These are phyloP conservation scores for Sebastes ruberrimus DNA, from an alignment of 2,797 vertebrate species.

Conservation along the genomic window DNA sequence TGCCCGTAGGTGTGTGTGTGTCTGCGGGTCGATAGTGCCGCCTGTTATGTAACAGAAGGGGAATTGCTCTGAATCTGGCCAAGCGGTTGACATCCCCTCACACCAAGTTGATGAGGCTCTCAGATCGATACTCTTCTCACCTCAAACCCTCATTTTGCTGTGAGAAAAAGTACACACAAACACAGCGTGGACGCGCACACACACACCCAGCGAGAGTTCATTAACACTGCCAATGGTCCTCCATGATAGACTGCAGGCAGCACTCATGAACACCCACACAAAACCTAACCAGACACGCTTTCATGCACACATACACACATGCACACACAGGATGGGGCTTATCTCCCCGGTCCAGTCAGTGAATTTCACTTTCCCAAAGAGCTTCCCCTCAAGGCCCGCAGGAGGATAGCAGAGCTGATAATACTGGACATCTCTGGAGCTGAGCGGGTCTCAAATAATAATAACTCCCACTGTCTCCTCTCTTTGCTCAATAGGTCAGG, in stretches of 20 bases:
- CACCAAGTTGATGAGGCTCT: conserved; percentile 69
- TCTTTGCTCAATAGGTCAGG: conserved; percentile 57
- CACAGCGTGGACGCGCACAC: background rate
- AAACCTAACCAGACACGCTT: conserved; percentile 49
- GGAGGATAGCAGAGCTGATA: conserved; percentile 48
- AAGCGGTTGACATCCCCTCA: conserved; percentile 67
- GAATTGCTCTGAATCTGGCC: conserved; percentile 61
- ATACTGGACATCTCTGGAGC: conserved; percentile 48
- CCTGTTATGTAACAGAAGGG: conserved; percentile 63
- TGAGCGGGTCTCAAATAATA: conserved; percentile 56
- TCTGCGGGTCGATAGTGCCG: conserved; percentile 64
- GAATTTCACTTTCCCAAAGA: conserved; percentile 56
- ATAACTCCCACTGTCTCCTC: conserved; percentile 50
- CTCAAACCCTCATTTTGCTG: conserved; percentile 65
- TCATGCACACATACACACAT: conserved; percentile 24
- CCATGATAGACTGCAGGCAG: conserved; percentile 63
- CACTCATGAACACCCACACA: conserved; percentile 65
- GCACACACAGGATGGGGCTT: conserved; percentile 55
- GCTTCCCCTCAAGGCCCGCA: conserved; percentile 52
- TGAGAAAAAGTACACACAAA: conserved; percentile 37
- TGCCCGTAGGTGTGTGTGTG: conserved; percentile 10
- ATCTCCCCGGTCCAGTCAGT: conserved; percentile 67
- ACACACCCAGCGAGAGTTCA: conserved; percentile 60
- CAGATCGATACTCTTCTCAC: conserved; percentile 75
- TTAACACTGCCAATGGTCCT: conserved; percentile 64